phyloP scores from a whole-genome alignment of 2,113 vertebrate species.

The Cinclus cinclus region DNA sequence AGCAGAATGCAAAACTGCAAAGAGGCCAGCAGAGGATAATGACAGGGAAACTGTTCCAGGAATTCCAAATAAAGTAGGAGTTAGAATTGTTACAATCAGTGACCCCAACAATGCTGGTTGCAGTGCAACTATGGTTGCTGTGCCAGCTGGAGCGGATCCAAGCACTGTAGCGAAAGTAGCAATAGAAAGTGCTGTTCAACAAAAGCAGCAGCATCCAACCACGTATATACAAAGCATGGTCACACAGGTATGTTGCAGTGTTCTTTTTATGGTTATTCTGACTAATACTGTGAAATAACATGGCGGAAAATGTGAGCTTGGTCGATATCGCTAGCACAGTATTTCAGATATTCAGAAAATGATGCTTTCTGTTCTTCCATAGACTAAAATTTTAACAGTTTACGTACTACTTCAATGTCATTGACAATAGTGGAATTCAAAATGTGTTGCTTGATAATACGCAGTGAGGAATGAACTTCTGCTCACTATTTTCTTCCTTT shows the following conservation, averaged over 20 bases:
- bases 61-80: conserved; percentile 97
- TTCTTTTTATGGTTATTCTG: conserved; percentile 22
- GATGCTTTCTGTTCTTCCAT: background rate
- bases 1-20: conserved; percentile 87
- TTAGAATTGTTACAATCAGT: conserved; percentile 98
- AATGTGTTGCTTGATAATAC: background rate
- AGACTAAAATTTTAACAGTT: background rate
- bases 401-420: background rate
- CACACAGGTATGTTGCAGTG: conserved; percentile 84
- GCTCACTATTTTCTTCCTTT: background rate
- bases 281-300: background rate
- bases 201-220: conserved; percentile 90
- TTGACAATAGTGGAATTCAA: background rate
- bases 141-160: conserved; percentile 96
- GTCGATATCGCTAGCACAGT: background rate
- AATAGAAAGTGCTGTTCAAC: conserved; percentile 97
- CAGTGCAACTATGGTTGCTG: conserved; percentile 97
- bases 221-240: conserved; percentile 81
- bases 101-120: conserved; percentile 98
- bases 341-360: background rate
- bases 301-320: background rate
- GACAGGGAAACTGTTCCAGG: conserved; percentile 85
- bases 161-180: conserved; percentile 99
- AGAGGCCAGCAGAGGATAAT: conserved; percentile 90
- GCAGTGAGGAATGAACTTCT: background rate